Evolutionary conservation across 2,797 vertebrate genomes (phyloP).

Genomic region (Chiroxiphia lanceolata): DNA sequence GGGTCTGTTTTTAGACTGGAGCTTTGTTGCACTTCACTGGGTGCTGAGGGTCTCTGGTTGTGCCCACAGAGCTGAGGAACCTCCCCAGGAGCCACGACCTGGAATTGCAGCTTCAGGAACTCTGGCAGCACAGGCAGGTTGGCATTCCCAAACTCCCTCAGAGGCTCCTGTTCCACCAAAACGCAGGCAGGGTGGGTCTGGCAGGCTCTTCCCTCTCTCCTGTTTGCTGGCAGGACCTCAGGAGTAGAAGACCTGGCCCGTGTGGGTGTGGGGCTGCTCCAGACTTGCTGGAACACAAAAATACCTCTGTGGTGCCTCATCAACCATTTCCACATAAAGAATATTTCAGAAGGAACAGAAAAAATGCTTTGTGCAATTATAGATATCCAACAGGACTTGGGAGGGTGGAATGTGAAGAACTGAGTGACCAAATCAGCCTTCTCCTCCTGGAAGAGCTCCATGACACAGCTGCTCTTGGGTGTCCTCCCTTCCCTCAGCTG

Average conservation of each 20-base stretch:
- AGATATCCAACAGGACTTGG: neutral
- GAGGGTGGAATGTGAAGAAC: neutral
- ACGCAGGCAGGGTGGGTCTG: rapidly evolving
- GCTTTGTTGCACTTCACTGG: neutral
- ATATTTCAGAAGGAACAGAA: neutral
- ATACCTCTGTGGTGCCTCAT: neutral
- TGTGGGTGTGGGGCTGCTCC: neutral
- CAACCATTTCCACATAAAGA: neutral
- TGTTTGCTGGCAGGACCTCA: neutral
- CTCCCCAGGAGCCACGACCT: neutral
- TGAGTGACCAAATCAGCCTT: neutral
- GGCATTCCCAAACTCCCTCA: neutral
- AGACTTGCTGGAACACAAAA: neutral
- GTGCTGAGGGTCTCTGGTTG: neutral
- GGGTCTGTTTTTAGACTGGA: neutral
- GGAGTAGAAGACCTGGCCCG: neutral
- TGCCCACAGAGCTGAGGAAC: neutral
- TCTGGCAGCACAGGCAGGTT: neutral
- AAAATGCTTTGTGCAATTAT: neutral
- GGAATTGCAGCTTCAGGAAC: neutral
- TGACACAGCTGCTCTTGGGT: neutral
- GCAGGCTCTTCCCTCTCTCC: neutral
- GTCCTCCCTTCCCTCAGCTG: neutral
- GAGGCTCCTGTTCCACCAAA: neutral
- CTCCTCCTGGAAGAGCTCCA: neutral